Evolutionary conservation across 2,113 vertebrate genomes (phyloP).

Genomic region (Sphyrna mokarran): DNA sequence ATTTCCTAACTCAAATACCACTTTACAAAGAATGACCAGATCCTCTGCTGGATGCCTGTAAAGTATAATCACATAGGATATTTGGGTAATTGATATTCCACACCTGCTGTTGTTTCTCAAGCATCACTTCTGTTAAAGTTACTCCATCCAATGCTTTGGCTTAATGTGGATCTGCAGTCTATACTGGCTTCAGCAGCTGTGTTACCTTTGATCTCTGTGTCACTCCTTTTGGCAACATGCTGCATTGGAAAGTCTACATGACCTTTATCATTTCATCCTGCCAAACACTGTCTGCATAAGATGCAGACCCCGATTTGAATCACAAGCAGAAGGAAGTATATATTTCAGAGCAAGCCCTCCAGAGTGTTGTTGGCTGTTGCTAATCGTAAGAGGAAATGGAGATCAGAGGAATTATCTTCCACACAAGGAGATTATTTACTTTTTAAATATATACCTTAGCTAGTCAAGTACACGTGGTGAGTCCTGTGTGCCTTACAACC

Average conservation of each 20-base stretch:
- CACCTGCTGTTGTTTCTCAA: slow-evolving; percentile 1
- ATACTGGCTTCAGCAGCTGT: background rate
- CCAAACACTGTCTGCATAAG: background rate
- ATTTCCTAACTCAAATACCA: background rate
- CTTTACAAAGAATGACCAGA: background rate
- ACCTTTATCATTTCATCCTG: background rate
- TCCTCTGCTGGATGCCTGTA: background rate
- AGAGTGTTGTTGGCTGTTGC: background rate
- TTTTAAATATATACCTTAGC: background rate
- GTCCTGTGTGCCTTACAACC: background rate
- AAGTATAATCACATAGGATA: background rate
- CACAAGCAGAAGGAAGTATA: background rate
- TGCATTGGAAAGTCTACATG: background rate
- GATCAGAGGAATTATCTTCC: background rate
- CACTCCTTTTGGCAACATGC: background rate
- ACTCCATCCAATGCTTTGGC: background rate
- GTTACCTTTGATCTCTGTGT: background rate
- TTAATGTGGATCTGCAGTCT: background rate
- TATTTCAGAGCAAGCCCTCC: background rate
- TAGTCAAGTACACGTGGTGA: background rate
- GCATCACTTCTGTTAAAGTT: background rate
- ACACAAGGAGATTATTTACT: background rate
- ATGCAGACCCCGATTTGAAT: background rate
- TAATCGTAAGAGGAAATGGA: background rate
- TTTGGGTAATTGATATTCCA: background rate